These are phyloP conservation scores for Larimichthys crocea DNA, from an alignment of 2,113 vertebrate genomes.

Conservation along the genomic window DNA sequence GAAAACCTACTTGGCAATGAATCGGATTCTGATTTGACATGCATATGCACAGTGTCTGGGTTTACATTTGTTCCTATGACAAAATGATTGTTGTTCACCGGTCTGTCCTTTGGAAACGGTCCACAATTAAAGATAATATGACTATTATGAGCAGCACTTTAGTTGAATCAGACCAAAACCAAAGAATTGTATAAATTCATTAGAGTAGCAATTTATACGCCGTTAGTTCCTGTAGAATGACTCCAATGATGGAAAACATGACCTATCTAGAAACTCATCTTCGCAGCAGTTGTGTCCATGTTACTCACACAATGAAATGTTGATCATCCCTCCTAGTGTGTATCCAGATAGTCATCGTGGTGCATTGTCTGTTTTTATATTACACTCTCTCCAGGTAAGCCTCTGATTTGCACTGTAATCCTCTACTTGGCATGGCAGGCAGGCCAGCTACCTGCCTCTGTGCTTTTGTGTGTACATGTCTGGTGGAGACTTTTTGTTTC, in stretches of 20 bases:
- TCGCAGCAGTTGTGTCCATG: conserved; percentile 12
- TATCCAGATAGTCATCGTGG: conserved; percentile 43
- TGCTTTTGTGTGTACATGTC: conserved; percentile 7
- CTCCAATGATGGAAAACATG: neutral
- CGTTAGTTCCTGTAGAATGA: neutral
- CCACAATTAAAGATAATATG: too few species aligned
- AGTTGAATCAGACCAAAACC: neutral
- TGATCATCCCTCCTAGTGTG: conserved; percentile 30
- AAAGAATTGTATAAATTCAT: neutral
- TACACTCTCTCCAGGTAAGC: conserved; percentile 65
- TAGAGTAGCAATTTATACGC: neutral
- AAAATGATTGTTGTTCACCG: neutral
- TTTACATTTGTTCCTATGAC: too few species aligned
- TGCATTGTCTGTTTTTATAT: conserved; percentile 57
- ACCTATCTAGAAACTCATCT: neutral
- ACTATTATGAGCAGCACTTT: too few species aligned
- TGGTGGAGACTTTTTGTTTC: conserved; percentile 32
- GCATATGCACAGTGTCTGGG: too few species aligned
- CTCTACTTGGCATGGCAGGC: conserved; percentile 67
- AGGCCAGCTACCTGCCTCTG: conserved; percentile 41
- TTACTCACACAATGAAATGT: conserved; percentile 15
- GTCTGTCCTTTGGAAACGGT: too few species aligned
- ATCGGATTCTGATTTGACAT: too few species aligned
- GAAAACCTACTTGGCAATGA: too few species aligned
- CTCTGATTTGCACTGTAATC: conserved; percentile 67